phyloP scores from a whole-genome alignment of 1,140 invertebrate genomes.

The Nomia melanderi region DNA sequence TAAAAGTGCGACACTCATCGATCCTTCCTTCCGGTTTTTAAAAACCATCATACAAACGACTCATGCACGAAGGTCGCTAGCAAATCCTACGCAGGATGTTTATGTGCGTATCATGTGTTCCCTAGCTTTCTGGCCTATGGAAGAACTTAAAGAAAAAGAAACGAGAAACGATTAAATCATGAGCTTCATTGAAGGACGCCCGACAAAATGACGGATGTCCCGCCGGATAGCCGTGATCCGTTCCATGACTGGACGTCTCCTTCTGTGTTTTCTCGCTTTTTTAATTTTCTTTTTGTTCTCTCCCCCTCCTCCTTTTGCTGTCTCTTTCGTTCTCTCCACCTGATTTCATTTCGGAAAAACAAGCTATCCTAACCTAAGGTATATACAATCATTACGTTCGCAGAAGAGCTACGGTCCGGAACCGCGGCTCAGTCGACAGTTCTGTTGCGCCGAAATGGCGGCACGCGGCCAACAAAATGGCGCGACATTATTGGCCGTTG shows the following conservation, averaged over 20 bases:
- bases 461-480: slow-evolving; percentile 23
- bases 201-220: not conserved
- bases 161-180: not conserved
- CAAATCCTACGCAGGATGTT: not conserved
- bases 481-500: slow-evolving; percentile 73
- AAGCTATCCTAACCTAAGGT: slow-evolving; percentile 67
- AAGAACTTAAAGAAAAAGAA: not conserved
- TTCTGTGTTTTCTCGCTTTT: not conserved
- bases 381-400: slow-evolving; percentile 68
- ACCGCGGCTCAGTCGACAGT: slow-evolving; percentile 38
- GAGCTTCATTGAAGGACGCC: not conserved
- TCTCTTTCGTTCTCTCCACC: not conserved
- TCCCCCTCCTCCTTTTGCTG: too few relatives aligned
- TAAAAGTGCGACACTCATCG: not conserved
- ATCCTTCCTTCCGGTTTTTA: not conserved
- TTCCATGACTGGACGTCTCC: not conserved
- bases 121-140: not conserved
- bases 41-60: not conserved
- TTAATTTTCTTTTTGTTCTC: not conserved
- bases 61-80: slow-evolving; percentile 8
- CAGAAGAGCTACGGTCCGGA: slow-evolving; percentile 30
- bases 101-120: not conserved
- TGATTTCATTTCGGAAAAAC: slow-evolving; percentile 43
- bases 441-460: slow-evolving; percentile 53
- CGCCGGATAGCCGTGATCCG: not conserved